phyloP scores from a whole-genome alignment of 2,113 vertebrate species.

The Gobio gobio region DNA sequence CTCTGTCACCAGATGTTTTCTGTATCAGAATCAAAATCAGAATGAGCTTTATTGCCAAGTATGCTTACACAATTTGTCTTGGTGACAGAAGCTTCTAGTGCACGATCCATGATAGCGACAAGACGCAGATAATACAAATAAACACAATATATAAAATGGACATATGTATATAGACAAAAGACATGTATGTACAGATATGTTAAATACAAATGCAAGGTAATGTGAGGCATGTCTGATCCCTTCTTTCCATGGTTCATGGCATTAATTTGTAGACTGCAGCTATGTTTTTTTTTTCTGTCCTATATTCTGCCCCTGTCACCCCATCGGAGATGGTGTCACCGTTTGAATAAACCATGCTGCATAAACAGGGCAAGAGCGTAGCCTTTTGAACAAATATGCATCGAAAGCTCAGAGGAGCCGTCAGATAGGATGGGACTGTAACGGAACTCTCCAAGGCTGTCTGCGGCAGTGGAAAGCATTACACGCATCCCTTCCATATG shows the following conservation, averaged over 20 bases:
- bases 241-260: not conserved
- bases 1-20: not conserved
- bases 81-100: too few relatives aligned
- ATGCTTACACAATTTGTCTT: too few relatives aligned
- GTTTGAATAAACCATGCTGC: conserved; percentile 54
- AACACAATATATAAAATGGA: too few relatives aligned
- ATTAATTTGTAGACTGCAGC: not conserved
- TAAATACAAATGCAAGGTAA: too few relatives aligned
- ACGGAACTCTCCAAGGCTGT: conserved; percentile 53
- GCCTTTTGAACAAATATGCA: conserved; percentile 24
- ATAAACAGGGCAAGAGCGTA: conserved; percentile 50
- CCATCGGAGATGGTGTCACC: conserved; percentile 50
- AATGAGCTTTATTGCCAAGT: too few relatives aligned
- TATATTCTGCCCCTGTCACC: conserved; percentile 7
- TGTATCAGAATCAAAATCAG: not conserved
- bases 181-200: too few relatives aligned
- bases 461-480: not conserved
- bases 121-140: too few relatives aligned
- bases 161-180: too few relatives aligned
- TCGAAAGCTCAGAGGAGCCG: conserved; percentile 18
- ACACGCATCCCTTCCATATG: not conserved
- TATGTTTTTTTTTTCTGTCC: not conserved
- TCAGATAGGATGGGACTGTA: conserved; percentile 54
- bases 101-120: too few relatives aligned
- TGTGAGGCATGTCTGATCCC: too few relatives aligned